Evolutionary conservation across 2,888 invertebrate genomes (phyloP).

Genomic region (Pachymerium ferrugineum): DNA sequence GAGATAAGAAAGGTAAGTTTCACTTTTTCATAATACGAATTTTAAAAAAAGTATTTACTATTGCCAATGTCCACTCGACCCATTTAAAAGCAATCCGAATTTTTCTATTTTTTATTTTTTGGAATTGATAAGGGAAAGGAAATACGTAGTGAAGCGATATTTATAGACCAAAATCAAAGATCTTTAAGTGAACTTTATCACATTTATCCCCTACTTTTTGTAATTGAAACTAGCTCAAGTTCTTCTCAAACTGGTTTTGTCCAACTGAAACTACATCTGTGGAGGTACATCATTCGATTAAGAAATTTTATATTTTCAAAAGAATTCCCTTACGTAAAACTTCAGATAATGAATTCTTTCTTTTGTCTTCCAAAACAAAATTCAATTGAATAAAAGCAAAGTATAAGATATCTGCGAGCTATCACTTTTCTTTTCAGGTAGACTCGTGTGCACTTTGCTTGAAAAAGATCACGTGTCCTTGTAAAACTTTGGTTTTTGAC

Average conservation of each 20-base stretch:
- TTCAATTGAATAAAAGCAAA: not conserved
- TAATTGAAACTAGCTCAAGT: slow-evolving; percentile 12
- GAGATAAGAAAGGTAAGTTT: slow-evolving; percentile 15
- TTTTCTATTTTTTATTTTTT: too few species aligned
- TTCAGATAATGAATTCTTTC: not conserved
- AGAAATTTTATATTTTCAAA: not conserved
- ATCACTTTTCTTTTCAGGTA: too few species aligned
- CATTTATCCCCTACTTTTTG: not conserved
- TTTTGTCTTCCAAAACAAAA: not conserved
- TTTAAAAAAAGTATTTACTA: too few species aligned
- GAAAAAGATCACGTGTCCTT: too few species aligned
- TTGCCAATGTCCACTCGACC: too few species aligned
- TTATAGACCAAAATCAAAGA: not conserved
- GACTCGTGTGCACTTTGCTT: too few species aligned
- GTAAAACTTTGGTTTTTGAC: not conserved
- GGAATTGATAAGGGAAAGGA: not conserved
- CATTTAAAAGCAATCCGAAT: not conserved
- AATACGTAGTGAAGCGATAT: not conserved
- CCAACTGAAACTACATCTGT: not conserved
- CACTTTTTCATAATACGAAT: not conserved
- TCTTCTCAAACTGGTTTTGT: not conserved
- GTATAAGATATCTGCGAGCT: not conserved
- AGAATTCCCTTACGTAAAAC: not conserved
- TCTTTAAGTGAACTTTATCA: slow-evolving; percentile 4
- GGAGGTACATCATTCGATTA: not conserved